phyloP scores from a whole-genome alignment of 2,797 vertebrate genomes.

The Zalophus californianus region DNA sequence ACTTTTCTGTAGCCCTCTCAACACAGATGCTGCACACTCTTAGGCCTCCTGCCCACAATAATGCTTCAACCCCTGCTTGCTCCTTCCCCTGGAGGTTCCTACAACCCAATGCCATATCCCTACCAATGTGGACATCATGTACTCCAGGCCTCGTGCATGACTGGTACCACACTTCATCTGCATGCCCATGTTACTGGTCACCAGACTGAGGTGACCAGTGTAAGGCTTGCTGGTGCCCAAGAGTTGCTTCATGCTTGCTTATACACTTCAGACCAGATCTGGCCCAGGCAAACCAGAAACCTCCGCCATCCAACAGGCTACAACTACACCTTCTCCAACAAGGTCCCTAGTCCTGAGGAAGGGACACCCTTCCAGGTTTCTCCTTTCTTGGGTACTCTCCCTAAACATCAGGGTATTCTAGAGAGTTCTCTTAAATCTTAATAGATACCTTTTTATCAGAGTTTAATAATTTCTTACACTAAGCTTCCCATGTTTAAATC shows the following conservation, averaged over 20 bases:
- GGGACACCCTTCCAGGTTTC: background rate
- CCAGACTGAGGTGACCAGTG: background rate
- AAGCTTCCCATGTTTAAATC: conserved; percentile 27
- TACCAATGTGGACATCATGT: no score
- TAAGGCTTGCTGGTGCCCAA: background rate
- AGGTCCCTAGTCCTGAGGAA: background rate
- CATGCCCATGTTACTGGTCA: background rate
- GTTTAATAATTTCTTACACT: conserved; percentile 7
- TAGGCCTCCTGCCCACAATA: background rate
- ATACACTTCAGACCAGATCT: background rate
- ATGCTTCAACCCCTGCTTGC: background rate
- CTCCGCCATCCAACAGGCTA: background rate
- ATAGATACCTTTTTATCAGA: background rate
- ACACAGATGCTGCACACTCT: background rate
- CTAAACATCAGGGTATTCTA: background rate
- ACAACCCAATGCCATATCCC: background rate
- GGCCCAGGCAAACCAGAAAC: background rate
- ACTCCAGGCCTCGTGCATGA: background rate
- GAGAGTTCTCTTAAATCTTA: conserved; percentile 22
- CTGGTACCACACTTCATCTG: background rate
- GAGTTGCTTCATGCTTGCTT: background rate
- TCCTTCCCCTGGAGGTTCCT: background rate
- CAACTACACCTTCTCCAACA: background rate
- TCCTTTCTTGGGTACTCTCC: background rate
- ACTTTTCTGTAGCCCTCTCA: background rate